Evolutionary conservation across 2,888 invertebrate species (phyloP).

Genomic region (Apotomis betuletana): DNA sequence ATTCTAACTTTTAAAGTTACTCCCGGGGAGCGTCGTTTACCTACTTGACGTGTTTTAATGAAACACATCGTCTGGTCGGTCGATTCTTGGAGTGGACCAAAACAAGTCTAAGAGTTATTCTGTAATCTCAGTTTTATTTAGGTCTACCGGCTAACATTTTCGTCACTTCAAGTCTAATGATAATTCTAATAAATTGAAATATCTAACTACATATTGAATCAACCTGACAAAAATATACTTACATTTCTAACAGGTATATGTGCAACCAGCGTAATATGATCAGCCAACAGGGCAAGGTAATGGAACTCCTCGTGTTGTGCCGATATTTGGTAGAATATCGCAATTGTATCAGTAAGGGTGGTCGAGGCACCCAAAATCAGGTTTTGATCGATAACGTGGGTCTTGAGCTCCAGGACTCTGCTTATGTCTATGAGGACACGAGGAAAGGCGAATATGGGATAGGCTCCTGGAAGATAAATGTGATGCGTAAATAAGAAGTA

Average conservation of each 20-base stretch:
- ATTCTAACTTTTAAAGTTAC: no score
- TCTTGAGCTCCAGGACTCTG: slow-evolving; percentile 81
- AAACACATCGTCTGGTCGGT: no score
- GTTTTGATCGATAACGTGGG: slow-evolving; percentile 62
- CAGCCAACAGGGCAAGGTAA: slow-evolving; percentile 82
- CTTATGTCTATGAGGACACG: slow-evolving; percentile 85
- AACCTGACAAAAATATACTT: slow-evolving; percentile 52
- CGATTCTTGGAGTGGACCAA: no score
- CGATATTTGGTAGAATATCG: slow-evolving; percentile 65
- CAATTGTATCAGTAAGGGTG: slow-evolving; percentile 79
- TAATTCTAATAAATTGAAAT: no score
- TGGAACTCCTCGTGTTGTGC: slow-evolving; percentile 70
- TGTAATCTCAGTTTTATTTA: no score
- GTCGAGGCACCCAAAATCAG: slow-evolving; percentile 83
- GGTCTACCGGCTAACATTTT: no score
- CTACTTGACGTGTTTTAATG: no score
- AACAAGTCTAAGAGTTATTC: no score
- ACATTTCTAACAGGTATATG: slow-evolving; percentile 88
- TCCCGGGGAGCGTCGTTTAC: no score
- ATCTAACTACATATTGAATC: no score
- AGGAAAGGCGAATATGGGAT: slow-evolving; percentile 48
- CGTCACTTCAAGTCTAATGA: no score
- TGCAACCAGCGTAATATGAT: slow-evolving; percentile 87
- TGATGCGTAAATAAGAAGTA: no score
- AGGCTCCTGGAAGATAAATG: slow-evolving; percentile 49